These are phyloP conservation scores for Dioctria linearis DNA, from an alignment of 2,888 invertebrate genomes.

Conservation along the genomic window DNA sequence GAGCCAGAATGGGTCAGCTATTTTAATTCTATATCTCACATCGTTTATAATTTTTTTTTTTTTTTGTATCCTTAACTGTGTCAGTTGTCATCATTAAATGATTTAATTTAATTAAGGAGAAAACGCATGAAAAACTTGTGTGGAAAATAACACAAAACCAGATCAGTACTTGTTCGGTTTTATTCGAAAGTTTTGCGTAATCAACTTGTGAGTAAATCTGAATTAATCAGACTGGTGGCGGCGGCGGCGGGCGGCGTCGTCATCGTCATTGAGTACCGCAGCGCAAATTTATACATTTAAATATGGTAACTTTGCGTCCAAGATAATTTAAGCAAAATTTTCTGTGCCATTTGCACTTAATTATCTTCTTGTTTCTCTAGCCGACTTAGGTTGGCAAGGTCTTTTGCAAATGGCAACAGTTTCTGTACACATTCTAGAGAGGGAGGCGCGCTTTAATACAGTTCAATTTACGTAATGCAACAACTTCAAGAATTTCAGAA, in stretches of 20 bases:
- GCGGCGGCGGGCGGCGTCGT: neutral
- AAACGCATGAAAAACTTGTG: neutral
- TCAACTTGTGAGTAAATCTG: no score
- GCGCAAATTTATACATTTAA: neutral
- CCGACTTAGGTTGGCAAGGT: slow-evolving; percentile 8
- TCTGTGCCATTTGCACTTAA: slow-evolving; percentile 9
- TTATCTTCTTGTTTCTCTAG: neutral
- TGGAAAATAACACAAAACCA: no score
- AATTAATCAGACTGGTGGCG: no score
- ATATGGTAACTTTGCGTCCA: neutral
- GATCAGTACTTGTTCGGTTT: no score
- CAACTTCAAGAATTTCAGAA: slow-evolving; percentile 31
- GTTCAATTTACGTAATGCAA: slow-evolving; percentile 29
- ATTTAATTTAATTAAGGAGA: neutral
- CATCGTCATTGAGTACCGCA: neutral
- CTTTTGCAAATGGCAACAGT: slow-evolving; percentile 13
- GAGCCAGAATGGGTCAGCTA: neutral
- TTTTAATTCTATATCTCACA: neutral
- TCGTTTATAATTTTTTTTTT: neutral
- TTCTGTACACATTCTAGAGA: neutral
- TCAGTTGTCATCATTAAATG: neutral
- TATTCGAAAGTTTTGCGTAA: no score
- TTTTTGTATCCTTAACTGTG: neutral
- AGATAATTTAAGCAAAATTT: neutral
- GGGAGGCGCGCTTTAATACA: neutral